Evolutionary conservation across 2,888 invertebrate species (phyloP), one percentile per base, ranked within the genome.

Genomic region (Tipula vernalis): DNA sequence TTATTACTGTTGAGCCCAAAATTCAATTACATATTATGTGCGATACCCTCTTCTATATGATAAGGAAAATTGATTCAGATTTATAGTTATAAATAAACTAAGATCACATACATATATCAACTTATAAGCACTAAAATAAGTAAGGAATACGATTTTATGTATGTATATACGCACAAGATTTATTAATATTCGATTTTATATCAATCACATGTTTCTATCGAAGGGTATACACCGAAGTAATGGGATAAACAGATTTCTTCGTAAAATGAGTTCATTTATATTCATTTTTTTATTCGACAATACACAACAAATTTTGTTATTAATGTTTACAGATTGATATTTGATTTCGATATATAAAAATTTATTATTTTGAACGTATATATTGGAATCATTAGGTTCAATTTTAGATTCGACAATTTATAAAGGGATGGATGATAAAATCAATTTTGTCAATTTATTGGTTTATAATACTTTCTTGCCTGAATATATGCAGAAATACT

Each of bases 31-130:
- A n/a, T 51, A n/a, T 28, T 28, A 28, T 28, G 28, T 71, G 71
- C 28, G 71, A 71, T 71, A 71, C 71, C 28, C 18, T 57, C 71
- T 10, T 71, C 28, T 71, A 71, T 71, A 28, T 12, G 71, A 71
- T 71, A 71, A 71, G 28, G 10, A 28, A 28, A 71, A 71, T 71
- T 10, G 71, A 71, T 71, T 71, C 71, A 10, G 71, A 71, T 71
- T 71, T 71, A 71, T 71, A 71, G 71, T 71, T 71, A 71, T 71
- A 71, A 71, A 71, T 71, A 71, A 71, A 71, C 71, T 71, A 71
- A 28, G 71, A 71, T 71, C 71, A 71, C 28, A 71, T 71, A 71
- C 28, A 71, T 71, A 71, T 71, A 71, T 71, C 71, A 71, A 71
- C 28, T 71, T 71, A 71, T 71, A 71, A 57, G 51, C 2, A 71